These are phyloP conservation scores for Crossocerus cetratus DNA, from an alignment of 2,888 invertebrate genomes.

Conservation along the genomic window DNA sequence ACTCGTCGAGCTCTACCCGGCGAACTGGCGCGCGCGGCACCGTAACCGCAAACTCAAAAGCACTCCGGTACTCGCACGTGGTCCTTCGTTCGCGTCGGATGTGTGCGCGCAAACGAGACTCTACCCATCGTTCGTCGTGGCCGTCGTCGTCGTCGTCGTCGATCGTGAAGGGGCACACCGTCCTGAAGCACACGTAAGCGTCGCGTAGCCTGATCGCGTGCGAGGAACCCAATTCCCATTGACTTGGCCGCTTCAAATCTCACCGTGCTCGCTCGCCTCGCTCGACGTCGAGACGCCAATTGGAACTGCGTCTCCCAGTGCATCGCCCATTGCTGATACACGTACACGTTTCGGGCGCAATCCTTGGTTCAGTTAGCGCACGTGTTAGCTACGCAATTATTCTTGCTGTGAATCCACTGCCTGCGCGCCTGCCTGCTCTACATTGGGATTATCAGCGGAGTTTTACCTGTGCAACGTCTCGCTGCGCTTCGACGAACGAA, in stretches of 20 bases:
- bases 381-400: background rate
- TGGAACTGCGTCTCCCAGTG: too few relatives aligned
- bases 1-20: slow-evolving; percentile 45
- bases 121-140: too few relatives aligned
- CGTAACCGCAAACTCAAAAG: slow-evolving; percentile 63
- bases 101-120: slow-evolving; percentile 48
- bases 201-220: slow-evolving; percentile 11
- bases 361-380: too few relatives aligned
- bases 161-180: slow-evolving; percentile 19
- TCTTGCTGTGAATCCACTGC: slow-evolving; percentile 23
- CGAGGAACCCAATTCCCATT: background rate
- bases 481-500: background rate
- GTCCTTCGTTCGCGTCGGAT: slow-evolving; percentile 69
- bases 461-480: background rate
- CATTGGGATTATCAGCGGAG: slow-evolving; percentile 33
- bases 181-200: slow-evolving; percentile 35
- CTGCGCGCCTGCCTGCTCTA: slow-evolving; percentile 2
- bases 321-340: too few relatives aligned
- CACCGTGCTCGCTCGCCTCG: too few relatives aligned
- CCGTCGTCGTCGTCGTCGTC: slow-evolving; percentile 9
- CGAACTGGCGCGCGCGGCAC: slow-evolving; percentile 63
- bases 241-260: too few relatives aligned
- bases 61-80: slow-evolving; percentile 74
- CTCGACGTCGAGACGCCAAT: background rate
- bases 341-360: too few relatives aligned